Percentiles rank a stretch among this genome's conserved stretches.
Conservation (phyloP, 2,888 invertebrate genomes). For the Noctua comes region DNA sequence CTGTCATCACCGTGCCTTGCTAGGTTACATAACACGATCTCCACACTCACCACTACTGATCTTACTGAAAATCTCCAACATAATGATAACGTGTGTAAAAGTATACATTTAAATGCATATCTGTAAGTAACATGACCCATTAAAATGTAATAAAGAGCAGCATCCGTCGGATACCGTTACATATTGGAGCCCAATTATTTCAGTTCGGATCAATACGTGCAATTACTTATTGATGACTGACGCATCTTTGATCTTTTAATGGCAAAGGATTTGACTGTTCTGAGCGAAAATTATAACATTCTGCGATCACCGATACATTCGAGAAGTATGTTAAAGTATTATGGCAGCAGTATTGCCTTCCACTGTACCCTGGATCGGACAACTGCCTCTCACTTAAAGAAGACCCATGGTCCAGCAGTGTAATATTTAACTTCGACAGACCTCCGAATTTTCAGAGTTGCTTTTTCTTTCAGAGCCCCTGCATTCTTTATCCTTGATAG, state of each 20-base stretch:
- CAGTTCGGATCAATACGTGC: constrained; percentile 46
- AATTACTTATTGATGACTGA: constrained; percentile 38
- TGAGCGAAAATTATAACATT: neutral
- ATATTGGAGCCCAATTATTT: constrained; percentile 50
- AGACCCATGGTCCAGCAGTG: neutral
- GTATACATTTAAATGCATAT: constrained; percentile 1
- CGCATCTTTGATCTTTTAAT: constrained; percentile 27
- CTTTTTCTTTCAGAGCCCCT: no score
- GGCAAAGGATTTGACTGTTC: neutral
- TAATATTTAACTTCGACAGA: neutral
- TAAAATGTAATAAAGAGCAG: constrained; percentile 38
- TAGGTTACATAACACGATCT: no score
- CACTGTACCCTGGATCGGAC: neutral
- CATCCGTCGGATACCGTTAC: constrained; percentile 33
- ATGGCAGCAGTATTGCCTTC: neutral
- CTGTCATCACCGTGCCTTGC: neutral
- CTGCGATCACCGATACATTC: no score
- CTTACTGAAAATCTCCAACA: neutral
- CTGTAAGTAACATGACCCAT: constrained; percentile 13
- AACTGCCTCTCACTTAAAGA: no score
- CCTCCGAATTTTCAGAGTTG: neutral
- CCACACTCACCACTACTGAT: neutral
- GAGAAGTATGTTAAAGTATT: neutral
- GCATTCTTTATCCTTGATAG: neutral
- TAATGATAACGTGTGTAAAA: neutral